Base-by-base conservation (phyloP, 2,113 vertebrate species). In the Microtus richardsoni region DNA sequence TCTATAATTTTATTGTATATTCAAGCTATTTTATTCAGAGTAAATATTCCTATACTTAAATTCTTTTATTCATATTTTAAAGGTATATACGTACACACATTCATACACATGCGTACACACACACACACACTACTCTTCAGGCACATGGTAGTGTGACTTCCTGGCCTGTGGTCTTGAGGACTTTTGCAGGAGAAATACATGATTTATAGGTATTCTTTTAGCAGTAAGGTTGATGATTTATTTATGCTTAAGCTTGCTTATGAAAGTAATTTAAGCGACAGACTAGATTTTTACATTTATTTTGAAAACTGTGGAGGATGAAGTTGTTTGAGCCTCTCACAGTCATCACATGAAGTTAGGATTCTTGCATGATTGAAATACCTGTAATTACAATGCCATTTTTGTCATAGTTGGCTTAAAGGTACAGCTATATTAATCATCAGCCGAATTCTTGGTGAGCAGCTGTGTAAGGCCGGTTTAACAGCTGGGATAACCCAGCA, bases 401-500 rank as follows among this genome's bases (percentile, higher is more conserved):
- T 95, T 97, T 98, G 88, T 95, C 97, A 98, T 97, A 97, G 97
- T 97, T 98, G 97, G 98, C 97, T 97, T 97, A 98, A 99, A 98
- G 98, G 98, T 99, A 89, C 97, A 97, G 95, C 96, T 97, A 97
- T 96, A 98, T 89, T 98, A 98, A 96, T 97, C 98, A 96, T 94
- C 96, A 97, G 75, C 96, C 96, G 97, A 97, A 98, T 98, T 98
- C 97, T 95, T 98, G 74, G 54, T 95, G 97, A 98, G 95, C 98
- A 99, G 96, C 98, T 99, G 98, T 97, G 89, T 96, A 96, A 98
- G 95, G 98, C 98, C 92, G 97, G 66, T 97, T 95, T 96, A 98
- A 98, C 98, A 99, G 98, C 98, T 98, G 98, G 97, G 98, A 41
- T 96, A 98, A 96, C 93, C 92, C 95, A 96, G 92, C 94, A 95